Conservation (phyloP, 2,113 vertebrate species). For the rabbit (Oryctolagus cuniculus) region mOryCun1.1 NC_091440.1:37800501-37801000, state of each 20-base stretch:
- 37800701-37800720: slow-evolving; percentile 36
- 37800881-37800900: neutral
- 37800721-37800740: neutral
- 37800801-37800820: slow-evolving; percentile 42
- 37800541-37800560: neutral
- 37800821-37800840: slow-evolving; percentile 33
- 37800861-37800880: neutral
- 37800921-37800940: neutral
- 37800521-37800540: neutral
- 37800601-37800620: neutral
- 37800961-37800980: neutral
- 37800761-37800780: neutral
- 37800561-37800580: neutral
- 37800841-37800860: neutral
- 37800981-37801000: neutral
- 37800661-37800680: slow-evolving; percentile 23
- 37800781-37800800: neutral
- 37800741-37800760: neutral
- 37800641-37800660: neutral
- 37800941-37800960: neutral
- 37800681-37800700: slow-evolving; percentile 32
- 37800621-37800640: neutral
- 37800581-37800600: neutral
- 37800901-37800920: neutral
- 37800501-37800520: neutral